A percentile compares a stretch with the other conserved stretches of the same genome.
phyloP scores from a whole-genome alignment of 2,113 vertebrate genomes.

The Arizona elegans region DNA sequence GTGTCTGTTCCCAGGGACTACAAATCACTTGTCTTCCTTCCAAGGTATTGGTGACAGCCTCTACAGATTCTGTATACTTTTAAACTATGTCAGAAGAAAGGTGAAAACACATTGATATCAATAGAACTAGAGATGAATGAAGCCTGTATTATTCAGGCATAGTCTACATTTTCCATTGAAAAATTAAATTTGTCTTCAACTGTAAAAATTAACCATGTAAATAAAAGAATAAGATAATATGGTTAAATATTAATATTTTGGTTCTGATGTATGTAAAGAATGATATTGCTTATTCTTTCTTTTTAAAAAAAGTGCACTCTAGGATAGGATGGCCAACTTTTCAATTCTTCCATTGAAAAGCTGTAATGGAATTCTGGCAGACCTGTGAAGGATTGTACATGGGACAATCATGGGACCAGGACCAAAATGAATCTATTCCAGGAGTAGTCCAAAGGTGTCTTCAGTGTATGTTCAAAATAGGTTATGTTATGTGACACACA shows the following conservation, averaged over 20 bases:
- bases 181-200: not conserved
- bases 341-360: not conserved
- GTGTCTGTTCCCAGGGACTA: not conserved
- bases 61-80: not conserved
- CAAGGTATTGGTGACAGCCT: not conserved
- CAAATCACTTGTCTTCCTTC: not conserved
- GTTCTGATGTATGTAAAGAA: not conserved
- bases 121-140: not conserved
- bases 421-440: not conserved
- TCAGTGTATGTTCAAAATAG: not conserved
- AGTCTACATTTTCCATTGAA: not conserved
- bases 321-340: not conserved
- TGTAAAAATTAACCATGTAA: not conserved
- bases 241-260: not conserved
- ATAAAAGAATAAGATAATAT: not conserved
- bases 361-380: not conserved
- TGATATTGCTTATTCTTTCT: not conserved
- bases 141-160: not conserved
- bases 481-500: not conserved
- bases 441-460: not conserved
- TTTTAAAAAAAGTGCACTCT: not conserved
- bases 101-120: not conserved
- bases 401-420: not conserved
- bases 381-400: not conserved
- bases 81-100: not conserved